Base-by-base conservation (phyloP, 2,797 vertebrate genomes). In the Sebastes diaconus region DNA sequence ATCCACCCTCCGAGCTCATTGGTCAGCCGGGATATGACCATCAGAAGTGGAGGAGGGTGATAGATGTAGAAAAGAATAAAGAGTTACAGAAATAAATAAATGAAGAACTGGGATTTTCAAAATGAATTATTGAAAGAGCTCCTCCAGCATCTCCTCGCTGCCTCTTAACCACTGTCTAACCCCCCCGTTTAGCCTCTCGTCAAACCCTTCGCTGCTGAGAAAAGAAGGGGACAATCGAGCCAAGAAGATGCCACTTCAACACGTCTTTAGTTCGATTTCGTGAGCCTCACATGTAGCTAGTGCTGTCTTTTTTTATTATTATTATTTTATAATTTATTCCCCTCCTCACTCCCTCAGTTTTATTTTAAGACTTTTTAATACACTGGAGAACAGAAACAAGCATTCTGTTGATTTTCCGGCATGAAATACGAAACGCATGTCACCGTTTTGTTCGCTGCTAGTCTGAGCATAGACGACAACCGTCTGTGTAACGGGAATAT, bases 201-300 rank as follows among this genome's bases (percentile, higher is more conserved):
- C 70, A 6, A 18, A 68, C 68, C 68, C 70, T 61, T 70, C 54
- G 2, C 68, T 77, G 66, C 68, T 5, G 74, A 65, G 71, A 66
- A 22, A 14, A 65, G 57, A 57, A 55, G 34, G 32, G 81, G 73
- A 32, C 67, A 42, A 63, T 84, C 57, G 70, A 92, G 90, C 87
- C 87, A 85, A 86, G 82, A 88, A 84, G 89, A 93, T 60, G 88
- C 89, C 88, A 86, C 87, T 79, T 80, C 66, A 39, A 54, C 54
- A 29, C 4, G 6, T 86, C 81, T 83, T 89, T 57, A 86, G 58
- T 87, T 89, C 0, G 27, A 9, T 78, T 84, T 66, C 2, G 77
- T 90, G 81, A 89, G 79, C 84, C 84, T 83, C 73, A 84, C 86
- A 75, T 89, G 91, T 93, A 89, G 90, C 90, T 90, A 61, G 61